phyloP scores from a whole-genome alignment of 1,140 invertebrate species.

The Cyphomyrmex costatus region DNA sequence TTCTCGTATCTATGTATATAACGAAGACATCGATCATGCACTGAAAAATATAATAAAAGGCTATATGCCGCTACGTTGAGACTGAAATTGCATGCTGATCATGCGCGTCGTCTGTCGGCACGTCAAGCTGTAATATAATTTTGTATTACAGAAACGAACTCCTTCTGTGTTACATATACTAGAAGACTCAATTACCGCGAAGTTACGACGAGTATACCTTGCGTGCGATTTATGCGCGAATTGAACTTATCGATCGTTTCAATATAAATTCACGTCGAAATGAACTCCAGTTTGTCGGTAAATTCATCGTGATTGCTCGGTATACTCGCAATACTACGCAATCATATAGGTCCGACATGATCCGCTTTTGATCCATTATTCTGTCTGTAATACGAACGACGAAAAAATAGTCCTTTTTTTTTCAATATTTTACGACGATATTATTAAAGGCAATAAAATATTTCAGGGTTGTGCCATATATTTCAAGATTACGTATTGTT shows the following conservation, averaged over 20 bases:
- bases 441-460: neutral
- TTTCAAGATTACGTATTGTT: no score
- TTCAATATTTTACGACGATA: neutral
- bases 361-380: neutral
- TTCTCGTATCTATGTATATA: slow-evolving; percentile 11
- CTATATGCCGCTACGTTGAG: neutral
- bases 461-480: neutral
- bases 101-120: slow-evolving; percentile 9
- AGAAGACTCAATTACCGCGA: slow-evolving; percentile 35
- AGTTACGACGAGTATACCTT: slow-evolving; percentile 5
- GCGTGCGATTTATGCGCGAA: slow-evolving; percentile 20
- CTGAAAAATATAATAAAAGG: slow-evolving; percentile 31
- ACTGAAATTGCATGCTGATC: slow-evolving; percentile 39
- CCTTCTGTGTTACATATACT: neutral
- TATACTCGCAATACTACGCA: neutral
- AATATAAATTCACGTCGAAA: slow-evolving; percentile 51
- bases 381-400: neutral
- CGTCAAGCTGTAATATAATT: slow-evolving; percentile 44
- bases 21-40: slow-evolving; percentile 48
- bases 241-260: slow-evolving; percentile 45
- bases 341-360: neutral
- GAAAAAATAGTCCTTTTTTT: neutral
- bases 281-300: neutral
- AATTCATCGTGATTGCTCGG: slow-evolving; percentile 27
- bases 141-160: slow-evolving; percentile 21